Evolutionary conservation across 1,140 invertebrate species (phyloP).

Genomic region (Sminthurides bifidus): DNA sequence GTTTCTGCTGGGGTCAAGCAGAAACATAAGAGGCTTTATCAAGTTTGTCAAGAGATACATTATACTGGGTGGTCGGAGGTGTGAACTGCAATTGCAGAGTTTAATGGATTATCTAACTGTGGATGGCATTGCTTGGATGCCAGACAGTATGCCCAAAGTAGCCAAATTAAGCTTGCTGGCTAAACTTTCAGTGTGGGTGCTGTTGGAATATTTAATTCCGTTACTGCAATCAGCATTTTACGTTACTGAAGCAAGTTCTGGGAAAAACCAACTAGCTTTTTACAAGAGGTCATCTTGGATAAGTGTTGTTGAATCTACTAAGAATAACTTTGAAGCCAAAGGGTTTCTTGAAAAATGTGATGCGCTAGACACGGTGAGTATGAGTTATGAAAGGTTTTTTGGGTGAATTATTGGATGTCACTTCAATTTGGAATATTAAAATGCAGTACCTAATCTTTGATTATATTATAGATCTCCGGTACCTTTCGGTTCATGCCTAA

Average conservation of each 20-base stretch:
- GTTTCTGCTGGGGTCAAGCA: constrained; percentile 8
- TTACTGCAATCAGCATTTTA: constrained; percentile 13
- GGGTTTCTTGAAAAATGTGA: neutral
- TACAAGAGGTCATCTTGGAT: constrained; percentile 15
- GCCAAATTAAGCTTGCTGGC: neutral
- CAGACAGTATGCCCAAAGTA: neutral
- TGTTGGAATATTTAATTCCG: constrained; percentile 5
- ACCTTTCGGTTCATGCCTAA: too few species aligned
- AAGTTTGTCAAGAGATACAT: constrained; percentile 17
- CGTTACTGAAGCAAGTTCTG: constrained; percentile 7
- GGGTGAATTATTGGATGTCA: too few species aligned
- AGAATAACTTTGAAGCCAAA: constrained; percentile 1
- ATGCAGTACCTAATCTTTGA: neutral
- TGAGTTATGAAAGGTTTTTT: too few species aligned
- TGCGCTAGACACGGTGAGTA: too few species aligned
- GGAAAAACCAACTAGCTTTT: neutral
- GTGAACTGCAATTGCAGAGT: constrained; percentile 4
- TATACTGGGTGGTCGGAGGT: constrained; percentile 10
- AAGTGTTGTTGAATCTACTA: constrained; percentile 11
- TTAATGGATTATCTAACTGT: constrained; percentile 6
- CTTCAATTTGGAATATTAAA: neutral
- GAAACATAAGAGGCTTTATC: constrained; percentile 15
- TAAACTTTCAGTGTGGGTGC: constrained; percentile 13
- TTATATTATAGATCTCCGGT: neutral
- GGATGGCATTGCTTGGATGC: neutral